Evolutionary conservation across 2,797 vertebrate genomes (phyloP).

Genomic region (Parauchenoglanis ngamensis): DNA sequence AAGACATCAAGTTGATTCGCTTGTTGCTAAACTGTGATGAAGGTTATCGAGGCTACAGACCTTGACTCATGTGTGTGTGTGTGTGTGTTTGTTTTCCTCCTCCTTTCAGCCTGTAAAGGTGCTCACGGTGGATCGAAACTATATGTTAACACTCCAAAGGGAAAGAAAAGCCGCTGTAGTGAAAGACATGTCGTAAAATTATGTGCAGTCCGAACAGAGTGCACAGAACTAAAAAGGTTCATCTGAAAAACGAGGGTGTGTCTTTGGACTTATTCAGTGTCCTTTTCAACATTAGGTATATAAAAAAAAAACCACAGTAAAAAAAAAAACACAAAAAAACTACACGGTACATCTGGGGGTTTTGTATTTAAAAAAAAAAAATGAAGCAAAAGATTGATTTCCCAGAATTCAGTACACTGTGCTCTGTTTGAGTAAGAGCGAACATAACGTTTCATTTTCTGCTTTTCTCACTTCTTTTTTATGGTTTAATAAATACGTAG

Average conservation of each 20-base stretch:
- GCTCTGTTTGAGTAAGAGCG: conserved; percentile 1
- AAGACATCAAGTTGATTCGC: conserved; percentile 99
- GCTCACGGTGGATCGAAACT: conserved; percentile 72
- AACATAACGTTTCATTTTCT: conserved; percentile 30
- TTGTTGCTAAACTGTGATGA: conserved; percentile 88
- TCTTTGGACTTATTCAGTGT: conserved; percentile 69
- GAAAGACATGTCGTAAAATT: conserved; percentile 74
- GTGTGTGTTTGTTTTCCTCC: conserved; percentile 61
- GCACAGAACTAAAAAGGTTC: conserved; percentile 27
- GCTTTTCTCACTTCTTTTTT: conserved; percentile 43
- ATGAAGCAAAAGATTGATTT: background rate
- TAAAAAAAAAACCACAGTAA: conserved; percentile 6
- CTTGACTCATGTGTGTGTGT: conserved; percentile 58
- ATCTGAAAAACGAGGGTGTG: conserved; percentile 74
- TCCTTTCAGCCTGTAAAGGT: conserved; percentile 76
- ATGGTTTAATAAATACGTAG: conserved; percentile 23
- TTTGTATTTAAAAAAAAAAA: background rate
- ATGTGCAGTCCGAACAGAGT: conserved; percentile 47
- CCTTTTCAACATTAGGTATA: conserved; percentile 63
- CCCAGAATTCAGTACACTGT: background rate
- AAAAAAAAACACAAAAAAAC: background rate
- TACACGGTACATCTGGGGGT: background rate
- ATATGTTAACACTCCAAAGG: conserved; percentile 62
- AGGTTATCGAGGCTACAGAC: conserved; percentile 82
- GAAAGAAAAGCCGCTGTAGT: conserved; percentile 67